These are phyloP conservation scores for Rhynchophorus ferrugineus DNA, from an alignment of 1,140 invertebrate genomes.

Conservation along the genomic window DNA sequence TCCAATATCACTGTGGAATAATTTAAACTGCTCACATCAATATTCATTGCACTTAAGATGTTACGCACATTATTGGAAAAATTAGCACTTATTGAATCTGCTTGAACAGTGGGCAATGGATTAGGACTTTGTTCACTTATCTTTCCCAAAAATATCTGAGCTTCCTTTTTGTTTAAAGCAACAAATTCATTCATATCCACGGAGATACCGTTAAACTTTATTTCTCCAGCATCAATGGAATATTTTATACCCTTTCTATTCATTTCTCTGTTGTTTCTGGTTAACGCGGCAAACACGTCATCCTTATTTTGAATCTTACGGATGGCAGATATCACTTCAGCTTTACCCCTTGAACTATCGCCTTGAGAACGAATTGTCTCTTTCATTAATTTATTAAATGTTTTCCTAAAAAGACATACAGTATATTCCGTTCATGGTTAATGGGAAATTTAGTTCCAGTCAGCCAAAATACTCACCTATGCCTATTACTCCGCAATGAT, in stretches of 20 bases:
- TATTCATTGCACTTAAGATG: neutral
- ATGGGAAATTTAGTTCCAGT: neutral
- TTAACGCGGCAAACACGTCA: constrained; percentile 34
- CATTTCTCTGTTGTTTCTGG: constrained; percentile 29
- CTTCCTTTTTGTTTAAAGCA: constrained; percentile 18
- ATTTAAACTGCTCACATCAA: neutral
- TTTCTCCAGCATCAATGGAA: constrained; percentile 24
- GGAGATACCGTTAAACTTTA: constrained; percentile 29
- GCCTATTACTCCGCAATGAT: constrained; percentile 35
- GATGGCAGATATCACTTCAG: constrained; percentile 35
- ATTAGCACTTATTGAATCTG: constrained; percentile 9
- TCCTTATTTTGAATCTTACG: constrained; percentile 30
- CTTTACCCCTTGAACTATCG: constrained; percentile 25
- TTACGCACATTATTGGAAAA: neutral
- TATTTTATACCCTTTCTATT: constrained; percentile 31
- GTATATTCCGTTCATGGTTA: neutral
- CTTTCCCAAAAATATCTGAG: constrained; percentile 14
- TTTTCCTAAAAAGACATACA: constrained; percentile 28
- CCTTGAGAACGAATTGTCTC: constrained; percentile 28
- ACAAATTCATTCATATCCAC: constrained; percentile 31
- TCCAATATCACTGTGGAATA: neutral
- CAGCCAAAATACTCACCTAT: constrained; percentile 21
- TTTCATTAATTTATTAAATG: constrained; percentile 31
- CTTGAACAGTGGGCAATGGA: neutral
- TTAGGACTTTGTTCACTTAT: constrained; percentile 15